Evolutionary conservation across 2,888 invertebrate genomes (phyloP), one percentile per base, ranked within the genome.

Genomic region (Melinopterus prodromus): DNA sequence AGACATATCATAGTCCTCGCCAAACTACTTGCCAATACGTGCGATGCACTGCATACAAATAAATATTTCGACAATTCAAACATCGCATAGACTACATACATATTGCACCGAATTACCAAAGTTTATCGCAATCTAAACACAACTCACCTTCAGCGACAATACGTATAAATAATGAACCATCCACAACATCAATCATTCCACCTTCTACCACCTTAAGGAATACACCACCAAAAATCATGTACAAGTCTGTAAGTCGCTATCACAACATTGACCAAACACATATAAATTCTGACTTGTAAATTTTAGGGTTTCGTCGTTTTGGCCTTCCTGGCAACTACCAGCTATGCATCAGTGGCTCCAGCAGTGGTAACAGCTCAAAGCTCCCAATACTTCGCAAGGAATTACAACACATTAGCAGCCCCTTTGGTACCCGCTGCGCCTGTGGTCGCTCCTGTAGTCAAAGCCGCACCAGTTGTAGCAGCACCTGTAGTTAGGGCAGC

Each of bases 291-390:
- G 5, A 53, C 12, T 53, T 53, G 12, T 53, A 7, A 53, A 53
- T 53, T 53, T 12, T 12, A 53, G 53, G 53, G 9, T 53, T 53
- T 53, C 12, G 53, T 53, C 53, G 53, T 53, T 53, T 53, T 53
- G 53, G 53, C 74, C 37, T 36, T 74, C 35, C n/a, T 84, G 35
- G 82, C 83, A 16, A 36, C 85, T 70, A 82, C 83, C 82, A 79
- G 83, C 92, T 6, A 83, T 38, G 83, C 85, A 76, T 88, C 89
- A 16, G 85, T 84, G 3, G 86, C 87, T 70, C 86, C 87, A 36
- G 86, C 87, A 16, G 82, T 92, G 83, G 92, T 93, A n/a, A 93
- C 94, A 0, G 92, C 94, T 0, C 91, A 92, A 84, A 93, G 93
- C 88, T 92, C 92, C 14, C 93, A 94, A 87, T 92, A 93, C 80